These are phyloP conservation scores for Heliconius melpomene DNA, from an alignment of 1,140 invertebrate genomes.

Conservation along the genomic window DNA sequence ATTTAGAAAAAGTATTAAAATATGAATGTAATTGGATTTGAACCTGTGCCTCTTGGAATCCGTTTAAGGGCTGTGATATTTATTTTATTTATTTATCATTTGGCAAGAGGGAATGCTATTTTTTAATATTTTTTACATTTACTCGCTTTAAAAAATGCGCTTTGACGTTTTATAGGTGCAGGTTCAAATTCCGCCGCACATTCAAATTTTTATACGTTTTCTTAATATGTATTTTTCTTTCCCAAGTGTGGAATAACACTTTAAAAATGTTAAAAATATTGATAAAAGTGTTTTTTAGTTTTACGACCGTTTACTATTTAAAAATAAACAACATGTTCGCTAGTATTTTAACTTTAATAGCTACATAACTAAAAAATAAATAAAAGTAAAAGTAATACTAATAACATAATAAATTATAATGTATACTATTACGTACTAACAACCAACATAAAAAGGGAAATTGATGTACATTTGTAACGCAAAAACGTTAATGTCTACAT, in stretches of 20 bases:
- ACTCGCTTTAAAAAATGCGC: too few species aligned
- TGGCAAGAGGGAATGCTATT: too few species aligned
- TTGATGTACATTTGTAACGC: neutral
- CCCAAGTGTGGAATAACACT: too few species aligned
- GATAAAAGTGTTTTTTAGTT: neutral
- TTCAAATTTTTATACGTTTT: too few species aligned
- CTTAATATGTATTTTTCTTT: too few species aligned
- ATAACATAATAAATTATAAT: conserved; percentile 4
- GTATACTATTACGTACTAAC: neutral
- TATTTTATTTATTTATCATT: too few species aligned
- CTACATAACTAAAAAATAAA: neutral
- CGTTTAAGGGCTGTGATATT: too few species aligned
- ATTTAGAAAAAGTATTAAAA: neutral
- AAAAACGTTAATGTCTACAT: neutral
- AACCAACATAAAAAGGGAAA: neutral
- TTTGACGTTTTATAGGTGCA: too few species aligned
- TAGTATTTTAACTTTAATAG: neutral
- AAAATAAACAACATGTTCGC: neutral
- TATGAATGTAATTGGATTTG: fast-evolving
- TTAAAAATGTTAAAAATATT: too few species aligned
- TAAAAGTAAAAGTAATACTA: conserved; percentile 6
- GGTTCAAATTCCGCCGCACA: too few species aligned
- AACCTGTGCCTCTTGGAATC: too few species aligned
- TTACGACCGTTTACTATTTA: neutral
- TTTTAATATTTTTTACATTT: too few species aligned